A percentile compares a stretch with the other conserved stretches of the same genome.
These are phyloP conservation scores for Hafferia zeledoni DNA, from an alignment of 2,797 vertebrate species.

Conservation along the genomic window DNA sequence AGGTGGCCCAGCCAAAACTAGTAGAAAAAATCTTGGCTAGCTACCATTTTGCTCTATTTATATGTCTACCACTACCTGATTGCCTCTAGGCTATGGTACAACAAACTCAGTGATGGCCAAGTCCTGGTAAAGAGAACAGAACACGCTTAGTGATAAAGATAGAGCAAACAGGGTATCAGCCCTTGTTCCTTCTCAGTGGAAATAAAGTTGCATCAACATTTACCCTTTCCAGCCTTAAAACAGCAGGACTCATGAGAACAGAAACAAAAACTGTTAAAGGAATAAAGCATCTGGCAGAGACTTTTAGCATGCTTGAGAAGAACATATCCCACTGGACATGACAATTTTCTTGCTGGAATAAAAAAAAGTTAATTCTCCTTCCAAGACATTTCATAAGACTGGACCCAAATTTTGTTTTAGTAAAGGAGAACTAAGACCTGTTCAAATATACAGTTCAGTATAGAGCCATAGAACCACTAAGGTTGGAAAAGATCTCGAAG, in stretches of 20 bases:
- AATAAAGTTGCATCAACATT: conserved; percentile 78
- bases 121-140: too few relatives aligned
- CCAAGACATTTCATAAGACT: background rate
- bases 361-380: background rate
- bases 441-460: background rate
- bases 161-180: too few relatives aligned
- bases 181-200: background rate
- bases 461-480: background rate
- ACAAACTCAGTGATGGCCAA: too few relatives aligned
- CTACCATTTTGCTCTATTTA: too few relatives aligned
- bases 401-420: background rate
- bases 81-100: too few relatives aligned
- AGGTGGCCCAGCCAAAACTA: too few relatives aligned
- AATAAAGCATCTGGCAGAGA: conserved; percentile 69
- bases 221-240: conserved; percentile 74
- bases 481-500: background rate
- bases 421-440: background rate
- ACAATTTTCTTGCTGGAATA: background rate
- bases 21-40: too few relatives aligned
- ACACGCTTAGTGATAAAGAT: too few relatives aligned
- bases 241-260: conserved; percentile 65
- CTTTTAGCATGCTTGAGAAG: conserved; percentile 46
- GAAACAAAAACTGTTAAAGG: conserved; percentile 76
- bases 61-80: too few relatives aligned
- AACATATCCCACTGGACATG: conserved; percentile 36